A percentile compares a stretch with the other conserved stretches of the same genome.
Conservation (phyloP, 2,113 vertebrate species). For the Pterocles orientalis region DNA sequence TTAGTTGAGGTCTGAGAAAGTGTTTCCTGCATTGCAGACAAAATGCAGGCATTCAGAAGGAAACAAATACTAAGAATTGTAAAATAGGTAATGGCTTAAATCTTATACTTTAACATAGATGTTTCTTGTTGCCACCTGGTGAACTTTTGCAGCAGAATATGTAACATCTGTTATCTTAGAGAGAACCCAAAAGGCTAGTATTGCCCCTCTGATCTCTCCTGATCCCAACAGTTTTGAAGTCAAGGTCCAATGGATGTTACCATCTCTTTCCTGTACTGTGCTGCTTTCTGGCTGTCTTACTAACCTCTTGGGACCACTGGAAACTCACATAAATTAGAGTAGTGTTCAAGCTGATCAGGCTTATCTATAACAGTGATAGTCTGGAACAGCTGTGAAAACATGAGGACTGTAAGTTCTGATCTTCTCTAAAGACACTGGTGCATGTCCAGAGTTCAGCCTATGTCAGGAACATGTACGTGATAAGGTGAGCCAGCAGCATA, state of each 20-base stretch:
- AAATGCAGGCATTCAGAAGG: background rate
- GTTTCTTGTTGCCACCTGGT: background rate
- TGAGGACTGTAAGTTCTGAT: background rate
- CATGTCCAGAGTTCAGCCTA: background rate
- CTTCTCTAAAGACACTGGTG: background rate
- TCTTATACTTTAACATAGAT: background rate
- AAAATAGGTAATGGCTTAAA: background rate
- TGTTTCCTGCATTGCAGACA: background rate
- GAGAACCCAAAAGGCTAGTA: too few relatives aligned
- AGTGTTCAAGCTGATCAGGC: background rate
- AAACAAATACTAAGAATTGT: background rate
- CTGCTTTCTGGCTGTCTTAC: background rate
- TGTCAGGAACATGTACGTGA: background rate
- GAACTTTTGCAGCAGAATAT: background rate
- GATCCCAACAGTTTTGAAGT: too few relatives aligned
- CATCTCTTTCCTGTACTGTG: background rate
- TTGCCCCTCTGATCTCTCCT: background rate
- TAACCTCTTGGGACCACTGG: background rate
- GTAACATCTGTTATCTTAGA: background rate
- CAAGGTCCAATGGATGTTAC: background rate
- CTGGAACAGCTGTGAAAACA: background rate
- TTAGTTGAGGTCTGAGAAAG: background rate
- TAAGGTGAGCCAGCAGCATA: background rate
- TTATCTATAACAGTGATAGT: background rate
- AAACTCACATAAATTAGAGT: background rate